Evolutionary conservation across 1,140 invertebrate species (phyloP).

Genomic region (Lycorma delicatula): DNA sequence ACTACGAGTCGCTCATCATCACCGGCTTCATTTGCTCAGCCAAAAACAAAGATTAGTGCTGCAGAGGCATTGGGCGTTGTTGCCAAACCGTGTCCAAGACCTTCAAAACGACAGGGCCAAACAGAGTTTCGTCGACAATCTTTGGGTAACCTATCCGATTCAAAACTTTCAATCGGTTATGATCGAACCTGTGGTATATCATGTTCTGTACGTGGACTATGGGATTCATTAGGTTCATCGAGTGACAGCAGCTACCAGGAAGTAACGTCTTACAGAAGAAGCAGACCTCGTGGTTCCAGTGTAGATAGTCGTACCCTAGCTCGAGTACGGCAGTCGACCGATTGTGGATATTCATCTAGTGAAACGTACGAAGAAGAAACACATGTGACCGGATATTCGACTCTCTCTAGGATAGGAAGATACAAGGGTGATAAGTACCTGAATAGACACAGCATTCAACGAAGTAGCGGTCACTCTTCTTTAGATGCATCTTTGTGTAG

Average conservation of each 20-base stretch:
- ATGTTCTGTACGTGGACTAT: constrained; percentile 21
- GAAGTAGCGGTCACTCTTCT: constrained; percentile 13
- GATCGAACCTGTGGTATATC: constrained; percentile 20
- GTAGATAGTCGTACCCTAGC: constrained; percentile 22
- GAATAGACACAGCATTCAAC: constrained; percentile 5
- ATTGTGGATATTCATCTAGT: constrained; percentile 14
- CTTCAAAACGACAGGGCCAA: constrained; percentile 19
- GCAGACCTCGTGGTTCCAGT: constrained; percentile 22
- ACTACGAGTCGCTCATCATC: constrained; percentile 24
- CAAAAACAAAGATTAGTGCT: constrained; percentile 27
- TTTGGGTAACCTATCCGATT: constrained; percentile 29
- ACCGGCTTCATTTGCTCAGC: constrained; percentile 21
- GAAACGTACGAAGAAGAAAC: constrained; percentile 8
- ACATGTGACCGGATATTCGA: constrained; percentile 15
- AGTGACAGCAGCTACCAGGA: constrained; percentile 16
- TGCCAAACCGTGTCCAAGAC: constrained; percentile 30
- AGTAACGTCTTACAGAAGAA: constrained; percentile 14
- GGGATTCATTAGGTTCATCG: constrained; percentile 24
- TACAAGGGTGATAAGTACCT: constrained; percentile 15
- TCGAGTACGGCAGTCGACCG: constrained; percentile 3
- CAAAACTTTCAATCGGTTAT: constrained; percentile 25
- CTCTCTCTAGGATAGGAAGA: constrained; percentile 23
- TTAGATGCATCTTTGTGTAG: constrained; percentile 8
- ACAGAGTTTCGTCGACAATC: constrained; percentile 28
- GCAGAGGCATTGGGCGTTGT: constrained; percentile 31